Conservation (phyloP, 2,888 invertebrate genomes). For the Caenorhabditis sp. region DNA sequence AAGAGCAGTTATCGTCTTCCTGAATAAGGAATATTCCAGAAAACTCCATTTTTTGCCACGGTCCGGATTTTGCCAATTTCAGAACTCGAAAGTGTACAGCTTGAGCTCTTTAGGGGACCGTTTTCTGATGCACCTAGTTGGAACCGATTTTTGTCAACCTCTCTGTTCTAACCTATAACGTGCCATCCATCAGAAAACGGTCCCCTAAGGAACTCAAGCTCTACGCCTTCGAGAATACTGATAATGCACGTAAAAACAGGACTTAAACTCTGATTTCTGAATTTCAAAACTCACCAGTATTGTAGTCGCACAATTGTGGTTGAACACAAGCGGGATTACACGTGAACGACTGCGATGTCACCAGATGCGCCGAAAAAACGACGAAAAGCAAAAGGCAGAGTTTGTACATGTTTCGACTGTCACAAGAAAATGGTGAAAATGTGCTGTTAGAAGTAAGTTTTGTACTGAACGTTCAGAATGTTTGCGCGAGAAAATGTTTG, state of each 20-base stretch:
- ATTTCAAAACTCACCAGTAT: constrained; percentile 31
- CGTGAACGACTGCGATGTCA: constrained; percentile 5
- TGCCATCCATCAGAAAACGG: too few relatives aligned
- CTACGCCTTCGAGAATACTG: background rate
- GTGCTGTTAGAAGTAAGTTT: constrained; percentile 44
- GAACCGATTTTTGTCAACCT: too few relatives aligned
- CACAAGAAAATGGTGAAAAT: constrained; percentile 8
- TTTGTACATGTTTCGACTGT: constrained; percentile 25
- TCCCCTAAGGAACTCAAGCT: too few relatives aligned
- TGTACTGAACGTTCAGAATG: constrained; percentile 49
- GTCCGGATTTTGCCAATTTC: too few relatives aligned
- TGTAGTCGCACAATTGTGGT: constrained; percentile 42
- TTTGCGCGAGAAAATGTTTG: constrained; percentile 50
- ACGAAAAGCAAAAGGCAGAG: background rate
- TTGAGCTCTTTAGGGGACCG: too few relatives aligned
- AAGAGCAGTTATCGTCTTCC: too few relatives aligned
- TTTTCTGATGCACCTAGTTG: too few relatives aligned
- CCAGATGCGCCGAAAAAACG: background rate
- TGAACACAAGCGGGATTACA: constrained; percentile 33
- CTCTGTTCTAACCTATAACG: too few relatives aligned
- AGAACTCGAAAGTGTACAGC: too few relatives aligned
- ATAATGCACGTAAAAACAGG: background rate
- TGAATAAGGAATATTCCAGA: too few relatives aligned
- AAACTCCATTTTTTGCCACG: too few relatives aligned
- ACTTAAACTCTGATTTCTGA: background rate